These are phyloP conservation scores for Corythornis cristatus DNA, from an alignment of 2,113 vertebrate species.

Conservation along the genomic window DNA sequence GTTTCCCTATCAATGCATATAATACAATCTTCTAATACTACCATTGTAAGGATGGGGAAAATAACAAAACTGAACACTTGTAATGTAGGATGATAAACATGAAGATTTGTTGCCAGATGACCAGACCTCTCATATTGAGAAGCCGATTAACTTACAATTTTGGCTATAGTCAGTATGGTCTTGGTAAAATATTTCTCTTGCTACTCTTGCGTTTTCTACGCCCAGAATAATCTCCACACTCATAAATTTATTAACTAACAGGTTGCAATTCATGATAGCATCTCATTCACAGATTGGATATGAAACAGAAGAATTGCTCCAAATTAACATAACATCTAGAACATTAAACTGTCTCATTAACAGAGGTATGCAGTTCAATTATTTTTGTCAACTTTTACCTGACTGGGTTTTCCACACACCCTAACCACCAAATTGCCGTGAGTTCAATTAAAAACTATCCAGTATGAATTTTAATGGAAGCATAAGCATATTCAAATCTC, in stretches of 20 bases:
- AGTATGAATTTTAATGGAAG: background rate
- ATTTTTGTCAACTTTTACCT: background rate
- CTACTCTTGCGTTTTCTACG: background rate
- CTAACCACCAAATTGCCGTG: background rate
- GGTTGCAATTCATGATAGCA: background rate
- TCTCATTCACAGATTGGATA: constrained; percentile 31
- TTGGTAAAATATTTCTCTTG: background rate
- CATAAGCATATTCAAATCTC: background rate
- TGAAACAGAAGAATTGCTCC: background rate
- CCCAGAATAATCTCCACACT: background rate
- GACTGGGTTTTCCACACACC: background rate
- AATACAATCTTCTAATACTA: background rate
- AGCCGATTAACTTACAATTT: background rate
- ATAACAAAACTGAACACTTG: background rate
- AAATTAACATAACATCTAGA: background rate
- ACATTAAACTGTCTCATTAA: background rate
- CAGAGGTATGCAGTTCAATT: background rate
- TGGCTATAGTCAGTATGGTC: background rate
- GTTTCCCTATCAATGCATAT: background rate
- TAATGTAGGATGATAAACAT: background rate
- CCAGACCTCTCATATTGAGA: background rate
- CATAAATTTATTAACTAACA: background rate
- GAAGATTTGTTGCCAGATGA: background rate
- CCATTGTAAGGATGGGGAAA: background rate
- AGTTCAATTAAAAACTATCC: background rate